phyloP scores from a whole-genome alignment of 2,888 invertebrate species.

The Elysia crispata region DNA sequence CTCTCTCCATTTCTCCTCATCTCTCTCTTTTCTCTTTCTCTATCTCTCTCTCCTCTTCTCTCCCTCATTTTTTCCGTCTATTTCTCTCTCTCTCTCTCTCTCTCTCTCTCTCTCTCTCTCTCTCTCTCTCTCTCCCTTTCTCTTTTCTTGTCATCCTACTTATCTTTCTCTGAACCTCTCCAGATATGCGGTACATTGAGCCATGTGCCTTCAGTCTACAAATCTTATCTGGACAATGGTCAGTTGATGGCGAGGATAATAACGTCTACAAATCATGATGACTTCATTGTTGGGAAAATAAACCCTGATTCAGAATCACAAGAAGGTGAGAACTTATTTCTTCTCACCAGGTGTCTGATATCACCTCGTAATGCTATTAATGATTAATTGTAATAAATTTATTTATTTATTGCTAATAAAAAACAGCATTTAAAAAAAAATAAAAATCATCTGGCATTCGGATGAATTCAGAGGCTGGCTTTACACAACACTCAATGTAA shows the following conservation, averaged over 20 bases:
- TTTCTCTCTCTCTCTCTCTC: neutral
- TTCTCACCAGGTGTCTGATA: no score
- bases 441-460: no score
- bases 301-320: neutral
- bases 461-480: no score
- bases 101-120: conserved; percentile 21
- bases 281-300: conserved; percentile 51
- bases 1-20: no score
- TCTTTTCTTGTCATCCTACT: neutral
- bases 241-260: conserved; percentile 54
- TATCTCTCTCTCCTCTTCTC: neutral
- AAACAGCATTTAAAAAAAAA: no score
- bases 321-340: conserved; percentile 25
- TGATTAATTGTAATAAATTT: no score
- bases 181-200: conserved; percentile 59
- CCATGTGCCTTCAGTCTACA: conserved; percentile 55
- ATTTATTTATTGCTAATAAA: no score
- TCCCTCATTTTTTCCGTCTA: neutral
- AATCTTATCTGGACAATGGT: conserved; percentile 54
- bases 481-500: no score
- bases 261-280: conserved; percentile 49
- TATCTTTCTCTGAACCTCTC: neutral
- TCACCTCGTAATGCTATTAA: no score
- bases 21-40: conserved; percentile 3
- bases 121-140: neutral